Base-by-base conservation (phyloP, 2,113 vertebrate species). In the Heptranchias perlo region DNA sequence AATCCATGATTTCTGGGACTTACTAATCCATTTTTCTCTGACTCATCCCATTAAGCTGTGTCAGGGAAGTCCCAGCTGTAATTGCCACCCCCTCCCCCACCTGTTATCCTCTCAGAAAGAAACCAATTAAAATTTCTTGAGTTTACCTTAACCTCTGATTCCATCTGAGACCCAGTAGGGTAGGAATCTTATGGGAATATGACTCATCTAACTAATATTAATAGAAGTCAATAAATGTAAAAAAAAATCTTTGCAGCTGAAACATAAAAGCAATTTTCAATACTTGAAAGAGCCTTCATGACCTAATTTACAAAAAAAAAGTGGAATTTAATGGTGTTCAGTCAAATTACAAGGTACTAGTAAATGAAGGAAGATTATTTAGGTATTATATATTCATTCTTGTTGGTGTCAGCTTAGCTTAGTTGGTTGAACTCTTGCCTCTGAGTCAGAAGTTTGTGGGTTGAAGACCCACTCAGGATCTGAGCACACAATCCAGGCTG, bases 141-240 rank as follows among this genome's bases (percentile, higher is more conserved):
- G 89, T 65, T 39, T 47, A 69, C 16, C 62, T 5, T 67, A 28
- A 47, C 62, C 39, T 61, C 39, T 67, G 64, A 49, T 25, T 67
- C 61, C 61, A 44, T 64, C 93, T 47, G 39, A 47, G 93, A 67
- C 39, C 44, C 64, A 67, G 39, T 31, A 3, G 64, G 3, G 64
- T 49, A 67, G 49, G 64, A 47, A 67, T 95, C 64, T 67, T 49
- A 3, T 13, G 28, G 64, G 64, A 95, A 67, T 69, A 67, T 69
- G 93, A 95, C 64, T 94, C 92, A 94, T 25, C 92, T 94, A 94
- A 94, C 67, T 28, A 44, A 39, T 64, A 94, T 94, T 65, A 94
- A 25, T 5, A 39, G n/a, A 67, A 67, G n/a, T 94, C 92, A 94
- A 65, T 67, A 47, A 67, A 94, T 25, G 92, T 28, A 13, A 39